A percentile compares a stretch with the other conserved stretches of the same genome.
Conservation (phyloP, 2,113 vertebrate genomes). For the Meriones unguiculatus region DNA sequence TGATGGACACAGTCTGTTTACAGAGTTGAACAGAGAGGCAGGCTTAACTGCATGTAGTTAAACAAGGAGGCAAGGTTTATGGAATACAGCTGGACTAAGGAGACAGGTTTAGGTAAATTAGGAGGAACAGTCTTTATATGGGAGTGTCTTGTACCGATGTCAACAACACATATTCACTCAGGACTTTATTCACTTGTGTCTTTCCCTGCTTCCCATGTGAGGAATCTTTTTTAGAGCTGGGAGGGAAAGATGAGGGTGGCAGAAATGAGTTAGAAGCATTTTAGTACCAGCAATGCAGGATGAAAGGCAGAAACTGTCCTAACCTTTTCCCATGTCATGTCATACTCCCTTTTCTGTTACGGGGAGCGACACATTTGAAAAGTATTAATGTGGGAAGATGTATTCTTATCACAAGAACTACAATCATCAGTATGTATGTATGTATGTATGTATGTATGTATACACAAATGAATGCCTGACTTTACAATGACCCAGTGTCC, state of each 20-base stretch:
- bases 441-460: not conserved
- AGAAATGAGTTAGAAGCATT: not conserved
- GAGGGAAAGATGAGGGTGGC: not conserved
- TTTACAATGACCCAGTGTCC: not conserved
- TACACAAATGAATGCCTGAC: not conserved
- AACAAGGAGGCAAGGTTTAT: not conserved
- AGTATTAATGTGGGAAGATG: not conserved
- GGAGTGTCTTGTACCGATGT: not conserved
- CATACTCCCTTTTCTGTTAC: not conserved
- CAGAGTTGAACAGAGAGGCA: not conserved
- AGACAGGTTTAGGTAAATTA: not conserved
- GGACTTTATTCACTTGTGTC: not conserved
- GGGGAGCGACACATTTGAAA: not conserved
- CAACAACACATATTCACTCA: fast-evolving
- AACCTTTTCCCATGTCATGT: too few relatives aligned
- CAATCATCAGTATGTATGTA: not conserved
- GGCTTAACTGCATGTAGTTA: not conserved
- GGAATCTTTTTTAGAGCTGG: not conserved
- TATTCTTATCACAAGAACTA: not conserved
- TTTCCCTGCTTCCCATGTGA: not conserved
- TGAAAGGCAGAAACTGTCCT: not conserved
- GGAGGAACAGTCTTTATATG: not conserved
- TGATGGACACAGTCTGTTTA: not conserved
- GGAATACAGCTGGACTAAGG: not conserved
- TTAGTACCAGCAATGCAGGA: too few relatives aligned